Evolutionary conservation across 2,888 invertebrate species (phyloP), one percentile per base, ranked within the genome.

Genomic region (Philaethria dido): DNA sequence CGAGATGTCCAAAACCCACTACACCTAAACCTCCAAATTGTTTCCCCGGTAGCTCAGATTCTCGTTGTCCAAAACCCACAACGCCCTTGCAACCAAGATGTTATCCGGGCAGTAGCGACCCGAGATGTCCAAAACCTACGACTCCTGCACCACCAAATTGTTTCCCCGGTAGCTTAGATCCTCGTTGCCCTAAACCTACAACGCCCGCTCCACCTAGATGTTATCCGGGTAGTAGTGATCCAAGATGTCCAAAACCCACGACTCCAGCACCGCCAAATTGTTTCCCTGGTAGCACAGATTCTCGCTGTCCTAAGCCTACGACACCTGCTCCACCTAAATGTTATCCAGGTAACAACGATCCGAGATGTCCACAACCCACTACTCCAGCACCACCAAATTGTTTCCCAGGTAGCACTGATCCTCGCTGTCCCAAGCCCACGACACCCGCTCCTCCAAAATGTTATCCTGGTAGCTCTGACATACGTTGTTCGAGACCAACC

Each of bases 191-290:
- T 5, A 64, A 73, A 59, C 76, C 74, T 66, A 77, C 70, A 69
- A 79, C 74, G 42, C 88, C 77, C 64, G 78, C 86, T 69, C 72
- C 81, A 71, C 75, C 77, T 22, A 69, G 66, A 67, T 85, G 86
- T 54, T 84, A 83, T 47, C 84, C 85, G 44, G 85, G 85, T 45
- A 83, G 85, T 1, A 74, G 73, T 0, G 83, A 87, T 18, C 86
- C 85, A 2, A 78, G 77, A 20, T 89, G 90, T 69, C 85, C 81
- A 65, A 78, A 77, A 55, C 78, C 81, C 36, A 77, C 83, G 2
- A 69, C 78, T 22, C 75, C 78, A 62, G 71, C 14, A 33, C n/a
- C 52, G 8, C 52, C 29, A 16, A 25, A 29, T n/a, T 55, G 54
- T 14, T 55, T 13, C 5, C 36, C 36, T 1, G 55, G 55, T 5